Percentiles rank a stretch among this genome's conserved stretches.
These are phyloP conservation scores for Chymomyza costata DNA, from an alignment of 1,140 invertebrate species.

Conservation along the genomic window DNA sequence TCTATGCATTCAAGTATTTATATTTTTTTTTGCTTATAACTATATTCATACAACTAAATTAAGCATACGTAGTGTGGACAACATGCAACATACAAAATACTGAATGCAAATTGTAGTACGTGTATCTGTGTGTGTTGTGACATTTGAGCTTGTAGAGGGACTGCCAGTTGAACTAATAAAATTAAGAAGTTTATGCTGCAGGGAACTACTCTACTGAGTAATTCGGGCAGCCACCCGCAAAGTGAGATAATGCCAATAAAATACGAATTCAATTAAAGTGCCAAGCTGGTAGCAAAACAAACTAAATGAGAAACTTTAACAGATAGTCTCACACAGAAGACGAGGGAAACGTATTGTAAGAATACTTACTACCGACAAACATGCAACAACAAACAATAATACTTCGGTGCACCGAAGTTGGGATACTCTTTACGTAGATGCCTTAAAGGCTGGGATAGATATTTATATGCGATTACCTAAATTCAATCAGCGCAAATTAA, in stretches of 20 bases:
- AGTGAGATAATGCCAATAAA: slow-evolving; percentile 55
- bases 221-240: slow-evolving; percentile 2
- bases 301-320: slow-evolving; percentile 1
- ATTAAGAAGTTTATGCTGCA: slow-evolving; percentile 2
- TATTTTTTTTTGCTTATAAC: too few species aligned
- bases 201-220: background rate
- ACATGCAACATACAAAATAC: background rate
- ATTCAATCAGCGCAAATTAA: too few species aligned
- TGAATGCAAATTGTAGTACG: too few species aligned
- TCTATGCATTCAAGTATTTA: too few species aligned
- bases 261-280: slow-evolving; percentile 64
- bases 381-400: slow-evolving; percentile 27
- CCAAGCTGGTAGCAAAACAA: background rate
- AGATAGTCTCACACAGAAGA: slow-evolving; percentile 10
- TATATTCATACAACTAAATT: slow-evolving; percentile 21
- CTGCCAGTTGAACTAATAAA: slow-evolving; percentile 3
- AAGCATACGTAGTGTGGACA: slow-evolving; percentile 37
- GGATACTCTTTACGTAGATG: too few species aligned
- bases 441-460: too few species aligned
- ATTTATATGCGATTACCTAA: too few species aligned
- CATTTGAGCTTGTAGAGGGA: too few species aligned
- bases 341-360: too few species aligned
- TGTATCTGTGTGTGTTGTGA: too few species aligned
- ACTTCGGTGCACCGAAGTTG: too few species aligned
- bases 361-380: slow-evolving; percentile 8